Conservation (phyloP, 2,888 invertebrate species). For the Zootermopsis nevadensis region DNA sequence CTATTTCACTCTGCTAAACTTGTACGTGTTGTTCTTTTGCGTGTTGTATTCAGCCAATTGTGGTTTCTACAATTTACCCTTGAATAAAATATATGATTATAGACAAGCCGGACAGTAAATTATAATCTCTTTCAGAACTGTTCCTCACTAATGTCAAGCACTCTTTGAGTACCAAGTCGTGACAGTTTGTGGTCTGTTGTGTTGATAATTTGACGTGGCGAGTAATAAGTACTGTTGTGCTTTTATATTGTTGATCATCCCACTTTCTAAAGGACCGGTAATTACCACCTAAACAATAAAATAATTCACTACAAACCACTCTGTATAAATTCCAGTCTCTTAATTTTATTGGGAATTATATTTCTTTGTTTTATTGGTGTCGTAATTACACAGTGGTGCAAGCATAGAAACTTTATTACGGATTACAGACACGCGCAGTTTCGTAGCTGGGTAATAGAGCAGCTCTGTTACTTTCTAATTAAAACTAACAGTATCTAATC, state of each 20-base stretch:
- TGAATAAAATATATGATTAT: background rate
- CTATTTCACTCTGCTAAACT: no score
- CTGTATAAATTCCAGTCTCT: background rate
- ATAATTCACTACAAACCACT: background rate
- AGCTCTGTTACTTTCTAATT: background rate
- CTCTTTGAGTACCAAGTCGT: background rate
- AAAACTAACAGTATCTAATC: no score
- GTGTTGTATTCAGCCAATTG: background rate
- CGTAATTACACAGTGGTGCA: background rate
- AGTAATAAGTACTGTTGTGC: background rate
- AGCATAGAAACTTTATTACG: background rate
- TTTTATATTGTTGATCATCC: background rate
- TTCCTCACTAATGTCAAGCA: background rate
- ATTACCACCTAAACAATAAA: constrained; percentile 7
- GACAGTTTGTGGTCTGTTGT: background rate
- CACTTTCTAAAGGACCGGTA: background rate
- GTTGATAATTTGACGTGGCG: background rate
- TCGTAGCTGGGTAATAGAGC: background rate
- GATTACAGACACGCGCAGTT: background rate
- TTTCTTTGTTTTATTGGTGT: background rate
- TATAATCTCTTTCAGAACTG: background rate
- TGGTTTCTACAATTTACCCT: background rate
- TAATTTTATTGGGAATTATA: background rate
- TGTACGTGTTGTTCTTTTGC: background rate
- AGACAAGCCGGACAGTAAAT: background rate